Evolutionary conservation across 2,888 invertebrate genomes (phyloP).

Genomic region (Noctua pronuba): DNA sequence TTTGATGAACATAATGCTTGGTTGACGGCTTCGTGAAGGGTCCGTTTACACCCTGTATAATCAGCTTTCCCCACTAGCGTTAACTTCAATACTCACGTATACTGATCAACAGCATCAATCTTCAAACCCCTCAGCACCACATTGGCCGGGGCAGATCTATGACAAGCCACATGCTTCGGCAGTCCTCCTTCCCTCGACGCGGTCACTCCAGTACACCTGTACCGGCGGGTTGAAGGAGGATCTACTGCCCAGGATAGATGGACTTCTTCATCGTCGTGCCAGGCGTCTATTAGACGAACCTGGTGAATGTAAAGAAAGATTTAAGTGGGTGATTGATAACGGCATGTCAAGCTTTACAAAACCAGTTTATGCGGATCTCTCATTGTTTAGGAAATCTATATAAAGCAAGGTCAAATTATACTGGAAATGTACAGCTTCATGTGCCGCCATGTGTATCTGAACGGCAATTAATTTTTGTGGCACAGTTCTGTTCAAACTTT

Average conservation of each 20-base stretch:
- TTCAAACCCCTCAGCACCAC: constrained; percentile 84
- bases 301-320: constrained; percentile 52
- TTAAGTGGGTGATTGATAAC: too few species aligned
- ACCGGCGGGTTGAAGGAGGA: constrained; percentile 80
- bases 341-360: too few species aligned
- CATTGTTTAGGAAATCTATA: too few species aligned
- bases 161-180: constrained; percentile 86
- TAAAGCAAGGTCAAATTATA: too few species aligned
- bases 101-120: constrained; percentile 82
- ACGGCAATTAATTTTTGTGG: neutral
- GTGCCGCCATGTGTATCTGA: too few species aligned
- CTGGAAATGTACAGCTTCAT: too few species aligned
- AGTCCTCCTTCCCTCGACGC: constrained; percentile 81
- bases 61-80: too few species aligned
- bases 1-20: too few species aligned
- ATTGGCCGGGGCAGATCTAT: constrained; percentile 83
- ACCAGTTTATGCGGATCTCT: too few species aligned
- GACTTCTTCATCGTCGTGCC: constrained; percentile 85
- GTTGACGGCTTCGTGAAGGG: too few species aligned
- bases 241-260: constrained; percentile 85
- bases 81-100: constrained; percentile 78
- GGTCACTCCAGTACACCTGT: constrained; percentile 85
- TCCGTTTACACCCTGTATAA: too few species aligned
- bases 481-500: neutral
- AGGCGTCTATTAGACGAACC: constrained; percentile 84